phyloP scores from a whole-genome alignment of 2,113 vertebrate species.

The Oreochromis tanganicae region DNA sequence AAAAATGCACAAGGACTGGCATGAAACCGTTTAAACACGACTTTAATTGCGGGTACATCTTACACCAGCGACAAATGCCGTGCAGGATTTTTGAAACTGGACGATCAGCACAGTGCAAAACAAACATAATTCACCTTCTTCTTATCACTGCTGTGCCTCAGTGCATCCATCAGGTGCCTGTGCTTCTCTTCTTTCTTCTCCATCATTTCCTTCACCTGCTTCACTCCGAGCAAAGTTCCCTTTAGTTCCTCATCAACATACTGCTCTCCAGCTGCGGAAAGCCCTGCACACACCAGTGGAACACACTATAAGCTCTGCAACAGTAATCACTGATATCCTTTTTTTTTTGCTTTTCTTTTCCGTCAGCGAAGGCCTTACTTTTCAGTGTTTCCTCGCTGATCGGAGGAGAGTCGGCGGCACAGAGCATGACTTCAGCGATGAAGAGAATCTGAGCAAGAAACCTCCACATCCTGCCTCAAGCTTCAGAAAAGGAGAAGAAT shows the following conservation, averaged over 20 bases:
- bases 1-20: not conserved
- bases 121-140: conserved; percentile 65
- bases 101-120: not conserved
- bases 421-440: conserved; percentile 46
- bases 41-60: not conserved
- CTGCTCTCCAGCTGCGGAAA: conserved; percentile 72
- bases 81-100: not conserved
- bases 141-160: conserved; percentile 80
- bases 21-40: not conserved
- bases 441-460: conserved; percentile 52
- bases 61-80: not conserved
- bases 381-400: conserved; percentile 55
- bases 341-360: not conserved
- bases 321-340: not conserved
- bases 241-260: conserved; percentile 75
- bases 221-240: conserved; percentile 77
- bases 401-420: conserved; percentile 56
- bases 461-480: conserved; percentile 65
- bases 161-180: conserved; percentile 72
- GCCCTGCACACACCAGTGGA: conserved; percentile 43
- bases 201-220: conserved; percentile 82
- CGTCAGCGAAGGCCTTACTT: conserved; percentile 40
- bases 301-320: not conserved
- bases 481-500: not conserved
- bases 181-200: conserved; percentile 78